These are phyloP conservation scores for Pseudomyrmex dendroicus DNA, from an alignment of 1,140 invertebrate species.

Conservation along the genomic window DNA sequence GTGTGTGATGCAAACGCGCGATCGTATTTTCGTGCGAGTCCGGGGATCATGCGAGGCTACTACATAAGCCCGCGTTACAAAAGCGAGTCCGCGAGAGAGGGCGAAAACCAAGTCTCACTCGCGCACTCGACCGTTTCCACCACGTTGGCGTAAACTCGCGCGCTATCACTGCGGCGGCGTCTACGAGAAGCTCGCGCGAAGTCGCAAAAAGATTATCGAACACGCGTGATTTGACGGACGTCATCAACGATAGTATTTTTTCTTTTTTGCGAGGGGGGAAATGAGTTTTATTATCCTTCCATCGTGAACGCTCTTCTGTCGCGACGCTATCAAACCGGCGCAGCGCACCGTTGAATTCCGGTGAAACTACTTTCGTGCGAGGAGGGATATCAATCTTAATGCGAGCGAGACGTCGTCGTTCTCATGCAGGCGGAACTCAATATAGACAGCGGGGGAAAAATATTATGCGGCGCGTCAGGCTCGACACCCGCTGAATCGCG, in stretches of 20 bases:
- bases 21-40: constrained; percentile 50
- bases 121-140: constrained; percentile 19
- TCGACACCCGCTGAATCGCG: constrained; percentile 38
- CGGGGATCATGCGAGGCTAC: constrained; percentile 30
- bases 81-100: background rate
- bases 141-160: background rate
- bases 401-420: constrained; percentile 55
- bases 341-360: constrained; percentile 45
- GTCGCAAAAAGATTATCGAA: constrained; percentile 11
- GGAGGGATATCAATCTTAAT: constrained; percentile 55
- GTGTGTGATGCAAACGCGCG: background rate
- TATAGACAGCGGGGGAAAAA: constrained; percentile 37
- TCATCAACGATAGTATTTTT: constrained; percentile 10
- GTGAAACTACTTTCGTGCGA: constrained; percentile 25
- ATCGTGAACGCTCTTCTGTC: constrained; percentile 39
- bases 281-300: constrained; percentile 65
- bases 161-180: background rate
- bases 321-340: constrained; percentile 10
- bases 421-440: constrained; percentile 29
- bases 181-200: background rate
- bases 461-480: constrained; percentile 24
- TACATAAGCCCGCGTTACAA: background rate
- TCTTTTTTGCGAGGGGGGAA: background rate
- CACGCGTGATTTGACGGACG: constrained; percentile 12
- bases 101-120: background rate